A percentile compares a stretch with the other conserved stretches of the same genome.
phyloP scores from a whole-genome alignment of 2,113 vertebrate species.

The Galemys pyrenaicus region DNA sequence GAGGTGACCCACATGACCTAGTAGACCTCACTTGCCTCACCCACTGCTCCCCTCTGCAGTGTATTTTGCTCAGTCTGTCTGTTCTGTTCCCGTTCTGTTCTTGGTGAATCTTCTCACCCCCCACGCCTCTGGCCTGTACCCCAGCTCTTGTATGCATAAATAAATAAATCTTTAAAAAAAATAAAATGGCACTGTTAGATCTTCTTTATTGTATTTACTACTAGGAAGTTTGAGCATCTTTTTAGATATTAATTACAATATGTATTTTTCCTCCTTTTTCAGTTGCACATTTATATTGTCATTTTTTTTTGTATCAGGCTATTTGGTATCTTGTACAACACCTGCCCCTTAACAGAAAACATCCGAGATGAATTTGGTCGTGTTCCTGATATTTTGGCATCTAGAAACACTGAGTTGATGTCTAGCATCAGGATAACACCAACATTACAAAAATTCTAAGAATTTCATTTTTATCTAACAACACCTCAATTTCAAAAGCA shows the following conservation, averaged over 20 bases:
- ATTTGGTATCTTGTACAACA: slow-evolving; percentile 19
- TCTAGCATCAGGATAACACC: slow-evolving; percentile 23
- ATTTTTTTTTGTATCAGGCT: background rate
- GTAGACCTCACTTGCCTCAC: too few relatives aligned
- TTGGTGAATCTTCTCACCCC: too few relatives aligned
- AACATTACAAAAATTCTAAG: slow-evolving; percentile 21
- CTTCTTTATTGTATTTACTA: slow-evolving; percentile 32
- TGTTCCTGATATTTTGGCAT: slow-evolving; percentile 36
- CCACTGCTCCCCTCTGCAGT: too few relatives aligned
- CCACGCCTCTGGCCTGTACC: too few relatives aligned
- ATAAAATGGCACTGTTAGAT: slow-evolving; percentile 9
- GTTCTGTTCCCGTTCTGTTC: too few relatives aligned
- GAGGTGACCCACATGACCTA: too few relatives aligned
- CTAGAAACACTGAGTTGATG: background rate
- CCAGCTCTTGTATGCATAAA: too few relatives aligned
- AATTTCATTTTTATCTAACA: slow-evolving; percentile 51
- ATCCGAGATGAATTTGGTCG: background rate
- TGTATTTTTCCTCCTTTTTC: background rate
- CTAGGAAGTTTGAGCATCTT: background rate
- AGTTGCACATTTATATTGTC: background rate
- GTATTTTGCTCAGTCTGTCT: too few relatives aligned
- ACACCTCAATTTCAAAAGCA: background rate
- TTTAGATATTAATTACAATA: background rate
- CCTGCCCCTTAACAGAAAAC: background rate
- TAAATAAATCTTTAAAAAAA: too few relatives aligned